These are phyloP conservation scores for Dolomedes plantarius DNA, from an alignment of 2,888 invertebrate species.

Conservation along the genomic window DNA sequence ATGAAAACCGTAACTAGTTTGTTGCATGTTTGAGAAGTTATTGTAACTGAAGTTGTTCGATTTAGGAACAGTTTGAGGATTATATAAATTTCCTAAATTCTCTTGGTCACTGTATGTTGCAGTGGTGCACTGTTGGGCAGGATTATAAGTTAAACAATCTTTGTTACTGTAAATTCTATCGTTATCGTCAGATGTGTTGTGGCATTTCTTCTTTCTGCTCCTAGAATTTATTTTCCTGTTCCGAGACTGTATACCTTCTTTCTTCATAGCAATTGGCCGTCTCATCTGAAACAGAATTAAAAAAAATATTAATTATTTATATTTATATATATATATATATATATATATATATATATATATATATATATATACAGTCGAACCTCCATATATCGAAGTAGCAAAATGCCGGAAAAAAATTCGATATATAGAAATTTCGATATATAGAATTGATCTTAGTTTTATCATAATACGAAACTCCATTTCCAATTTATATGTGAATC, in stretches of 20 bases:
- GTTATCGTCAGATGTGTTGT: slow-evolving; percentile 10
- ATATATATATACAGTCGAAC: too few relatives aligned
- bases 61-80: slow-evolving; percentile 9
- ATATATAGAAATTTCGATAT: too few relatives aligned
- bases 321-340: too few relatives aligned
- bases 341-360: too few relatives aligned
- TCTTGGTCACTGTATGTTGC: slow-evolving; percentile 34
- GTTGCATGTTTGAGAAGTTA: slow-evolving; percentile 21
- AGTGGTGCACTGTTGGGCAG: slow-evolving; percentile 18
- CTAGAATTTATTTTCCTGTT: slow-evolving; percentile 98
- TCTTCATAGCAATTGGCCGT: slow-evolving; percentile 99
- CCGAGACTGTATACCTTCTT: slow-evolving; percentile 99
- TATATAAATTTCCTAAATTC: slow-evolving; percentile 4
- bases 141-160: slow-evolving; percentile 31
- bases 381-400: too few relatives aligned
- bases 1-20: slow-evolving; percentile 42
- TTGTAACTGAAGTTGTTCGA: slow-evolving; percentile 14
- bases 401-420: too few relatives aligned
- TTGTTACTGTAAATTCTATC: background rate
- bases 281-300: slow-evolving; percentile 85
- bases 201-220: slow-evolving; percentile 90
- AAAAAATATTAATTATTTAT: too few relatives aligned
- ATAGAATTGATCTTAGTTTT: too few relatives aligned
- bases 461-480: too few relatives aligned
- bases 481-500: too few relatives aligned